A percentile compares a stretch with the other conserved stretches of the same genome.
Conservation (phyloP, 2,797 vertebrate species). For the Schizopygopsis malacanthus region DNA sequence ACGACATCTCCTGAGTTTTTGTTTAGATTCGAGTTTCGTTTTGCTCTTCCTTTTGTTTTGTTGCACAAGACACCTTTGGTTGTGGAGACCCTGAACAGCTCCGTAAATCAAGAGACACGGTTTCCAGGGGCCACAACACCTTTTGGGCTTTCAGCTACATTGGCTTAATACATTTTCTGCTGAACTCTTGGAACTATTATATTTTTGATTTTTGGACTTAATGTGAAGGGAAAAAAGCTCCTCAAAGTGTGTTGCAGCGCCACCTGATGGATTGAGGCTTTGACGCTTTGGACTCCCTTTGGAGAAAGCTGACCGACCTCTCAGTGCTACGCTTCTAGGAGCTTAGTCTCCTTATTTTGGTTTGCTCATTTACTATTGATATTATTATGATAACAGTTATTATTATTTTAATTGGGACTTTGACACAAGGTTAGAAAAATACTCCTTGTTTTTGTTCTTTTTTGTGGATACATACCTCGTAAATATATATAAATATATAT, state of each 20-base stretch:
- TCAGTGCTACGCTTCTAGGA: constrained; percentile 64
- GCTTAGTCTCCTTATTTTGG: constrained; percentile 65
- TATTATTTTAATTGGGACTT: constrained; percentile 68
- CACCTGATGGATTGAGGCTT: constrained; percentile 59
- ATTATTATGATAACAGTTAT: constrained; percentile 62
- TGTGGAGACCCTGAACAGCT: constrained; percentile 63
- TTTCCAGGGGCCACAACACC: constrained; percentile 43
- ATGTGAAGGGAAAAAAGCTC: constrained; percentile 56
- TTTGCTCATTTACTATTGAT: constrained; percentile 66
- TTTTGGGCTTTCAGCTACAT: constrained; percentile 44
- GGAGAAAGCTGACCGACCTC: constrained; percentile 62
- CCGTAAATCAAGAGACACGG: constrained; percentile 45
- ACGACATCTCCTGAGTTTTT: constrained; percentile 76
- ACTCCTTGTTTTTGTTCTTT: constrained; percentile 72
- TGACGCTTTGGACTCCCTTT: constrained; percentile 68
- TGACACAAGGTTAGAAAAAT: constrained; percentile 63
- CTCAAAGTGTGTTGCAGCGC: constrained; percentile 56
- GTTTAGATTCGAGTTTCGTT: constrained; percentile 59
- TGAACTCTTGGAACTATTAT: constrained; percentile 42
- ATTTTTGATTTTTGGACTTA: constrained; percentile 63
- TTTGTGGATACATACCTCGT: constrained; percentile 84
- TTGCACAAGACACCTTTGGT: constrained; percentile 96
- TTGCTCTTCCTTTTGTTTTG: constrained; percentile 65
- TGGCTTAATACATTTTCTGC: constrained; percentile 47
- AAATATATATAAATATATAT: constrained; percentile 80